Evolutionary conservation across 2,797 vertebrate genomes (phyloP).

Genomic region (Rhadinocentrus ornatus): DNA sequence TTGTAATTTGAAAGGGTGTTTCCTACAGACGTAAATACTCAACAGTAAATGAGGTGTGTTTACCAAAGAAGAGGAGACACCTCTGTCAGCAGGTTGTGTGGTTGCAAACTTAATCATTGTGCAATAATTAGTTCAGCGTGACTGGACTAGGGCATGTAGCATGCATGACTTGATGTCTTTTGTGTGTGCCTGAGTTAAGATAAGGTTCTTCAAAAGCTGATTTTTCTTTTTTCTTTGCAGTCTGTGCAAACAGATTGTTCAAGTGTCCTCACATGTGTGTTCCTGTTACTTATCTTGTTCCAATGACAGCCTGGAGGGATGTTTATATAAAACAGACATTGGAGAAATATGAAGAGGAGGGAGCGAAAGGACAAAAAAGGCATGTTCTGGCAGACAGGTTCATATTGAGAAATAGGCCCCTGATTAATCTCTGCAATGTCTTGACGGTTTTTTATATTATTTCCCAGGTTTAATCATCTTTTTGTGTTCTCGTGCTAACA

Average conservation of each 20-base stretch:
- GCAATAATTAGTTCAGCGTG: conserved; percentile 1
- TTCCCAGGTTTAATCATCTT: neutral
- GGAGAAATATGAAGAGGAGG: conserved; percentile 20
- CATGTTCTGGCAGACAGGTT: conserved; percentile 31
- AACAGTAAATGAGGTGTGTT: conserved; percentile 55
- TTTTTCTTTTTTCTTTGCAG: neutral
- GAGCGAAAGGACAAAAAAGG: conserved; percentile 2
- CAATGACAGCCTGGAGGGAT: conserved; percentile 47
- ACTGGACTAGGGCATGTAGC: neutral
- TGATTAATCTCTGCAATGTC: conserved; percentile 2
- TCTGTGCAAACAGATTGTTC: conserved; percentile 20
- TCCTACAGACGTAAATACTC: conserved; percentile 65
- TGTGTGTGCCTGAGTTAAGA: conserved; percentile 22
- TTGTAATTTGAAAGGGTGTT: conserved; percentile 72
- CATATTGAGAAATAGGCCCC: conserved; percentile 6
- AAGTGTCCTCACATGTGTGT: conserved; percentile 13
- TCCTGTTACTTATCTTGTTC: conserved; percentile 52
- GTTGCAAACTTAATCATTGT: conserved; percentile 8
- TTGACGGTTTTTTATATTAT: neutral
- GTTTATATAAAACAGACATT: conserved; percentile 54
- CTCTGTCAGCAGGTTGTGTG: conserved; percentile 62
- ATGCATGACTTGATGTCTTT: neutral
- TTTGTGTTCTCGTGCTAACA: neutral
- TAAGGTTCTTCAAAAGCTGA: conserved; percentile 8
- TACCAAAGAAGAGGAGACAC: conserved; percentile 46